Percentiles rank a stretch among this genome's conserved stretches.
Conservation (phyloP, 1,140 invertebrate species). For the Panulirus ornatus region DNA sequence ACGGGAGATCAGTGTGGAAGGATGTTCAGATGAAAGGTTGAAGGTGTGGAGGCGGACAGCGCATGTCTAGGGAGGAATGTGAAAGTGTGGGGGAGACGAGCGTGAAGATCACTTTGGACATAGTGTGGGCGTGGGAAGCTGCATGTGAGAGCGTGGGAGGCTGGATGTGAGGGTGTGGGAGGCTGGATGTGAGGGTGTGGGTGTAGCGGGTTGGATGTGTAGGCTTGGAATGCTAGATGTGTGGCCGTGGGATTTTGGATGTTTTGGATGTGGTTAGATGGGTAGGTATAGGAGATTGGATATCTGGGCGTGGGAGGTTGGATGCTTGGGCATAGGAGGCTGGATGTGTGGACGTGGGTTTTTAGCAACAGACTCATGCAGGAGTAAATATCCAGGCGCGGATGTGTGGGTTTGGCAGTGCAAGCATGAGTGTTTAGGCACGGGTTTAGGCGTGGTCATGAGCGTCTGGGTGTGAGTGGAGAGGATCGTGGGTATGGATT, state of each 20-base stretch:
- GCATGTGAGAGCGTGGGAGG: neutral
- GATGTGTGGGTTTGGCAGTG: neutral
- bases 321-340: too few species aligned
- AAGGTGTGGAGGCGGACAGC: too few species aligned
- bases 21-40: neutral
- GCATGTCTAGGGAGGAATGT: too few species aligned
- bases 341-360: too few species aligned
- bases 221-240: too few species aligned
- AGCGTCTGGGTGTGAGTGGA: neutral
- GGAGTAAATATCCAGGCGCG: neutral
- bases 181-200: neutral
- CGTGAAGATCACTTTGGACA: too few species aligned
- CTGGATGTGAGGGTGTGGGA: slow-evolving; percentile 4
- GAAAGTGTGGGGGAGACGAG: too few species aligned
- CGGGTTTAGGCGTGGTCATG: neutral
- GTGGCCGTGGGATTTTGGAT: too few species aligned
- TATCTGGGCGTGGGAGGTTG: neutral
- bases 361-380: too few species aligned
- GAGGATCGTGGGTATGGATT: neutral
- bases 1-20: neutral
- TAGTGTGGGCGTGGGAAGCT: neutral
- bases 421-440: neutral
- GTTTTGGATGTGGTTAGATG: neutral
- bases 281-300: neutral
- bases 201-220: neutral